These are phyloP conservation scores for Aplocera efformata DNA, from an alignment of 2,888 invertebrate species.

Conservation along the genomic window DNA sequence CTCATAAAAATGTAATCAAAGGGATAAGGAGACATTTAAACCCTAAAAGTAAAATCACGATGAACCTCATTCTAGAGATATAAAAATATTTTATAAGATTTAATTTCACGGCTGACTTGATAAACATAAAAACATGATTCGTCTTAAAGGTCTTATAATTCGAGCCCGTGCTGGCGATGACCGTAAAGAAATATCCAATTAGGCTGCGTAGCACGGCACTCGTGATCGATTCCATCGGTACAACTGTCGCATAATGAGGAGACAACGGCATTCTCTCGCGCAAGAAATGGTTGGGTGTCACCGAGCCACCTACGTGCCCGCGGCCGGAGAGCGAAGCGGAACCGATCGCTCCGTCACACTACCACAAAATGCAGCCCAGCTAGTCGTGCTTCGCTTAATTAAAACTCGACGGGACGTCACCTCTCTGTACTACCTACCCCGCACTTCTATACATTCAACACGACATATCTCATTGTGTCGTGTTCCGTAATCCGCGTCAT, in stretches of 20 bases:
- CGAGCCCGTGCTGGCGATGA: constrained; percentile 47
- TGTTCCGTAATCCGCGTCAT: constrained; percentile 51
- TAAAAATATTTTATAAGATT: constrained; percentile 22
- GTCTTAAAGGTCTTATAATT: constrained; percentile 47
- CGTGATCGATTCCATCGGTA: constrained; percentile 61
- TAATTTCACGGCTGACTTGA: constrained; percentile 45
- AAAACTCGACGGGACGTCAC: constrained; percentile 71
- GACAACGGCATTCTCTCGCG: constrained; percentile 64
- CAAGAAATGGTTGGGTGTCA: constrained; percentile 68
- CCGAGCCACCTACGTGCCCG: constrained; percentile 69
- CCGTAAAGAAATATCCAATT: constrained; percentile 72
- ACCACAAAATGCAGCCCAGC: constrained; percentile 60
- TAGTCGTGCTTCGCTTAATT: constrained; percentile 69
- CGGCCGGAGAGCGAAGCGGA: constrained; percentile 53
- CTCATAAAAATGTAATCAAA: too few species aligned
- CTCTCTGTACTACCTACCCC: constrained; percentile 43
- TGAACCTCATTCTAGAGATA: background rate
- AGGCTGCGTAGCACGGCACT: constrained; percentile 59
- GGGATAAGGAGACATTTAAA: too few species aligned
- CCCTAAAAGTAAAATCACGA: too few species aligned
- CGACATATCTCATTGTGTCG: constrained; percentile 62
- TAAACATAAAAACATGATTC: constrained; percentile 43
- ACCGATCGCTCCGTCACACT: constrained; percentile 73
- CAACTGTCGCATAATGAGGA: constrained; percentile 68
- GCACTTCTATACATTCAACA: constrained; percentile 48